Evolutionary conservation across 2,888 invertebrate genomes (phyloP), one percentile per base, ranked within the genome.

Genomic region (Torymus aiolomorphi): DNA sequence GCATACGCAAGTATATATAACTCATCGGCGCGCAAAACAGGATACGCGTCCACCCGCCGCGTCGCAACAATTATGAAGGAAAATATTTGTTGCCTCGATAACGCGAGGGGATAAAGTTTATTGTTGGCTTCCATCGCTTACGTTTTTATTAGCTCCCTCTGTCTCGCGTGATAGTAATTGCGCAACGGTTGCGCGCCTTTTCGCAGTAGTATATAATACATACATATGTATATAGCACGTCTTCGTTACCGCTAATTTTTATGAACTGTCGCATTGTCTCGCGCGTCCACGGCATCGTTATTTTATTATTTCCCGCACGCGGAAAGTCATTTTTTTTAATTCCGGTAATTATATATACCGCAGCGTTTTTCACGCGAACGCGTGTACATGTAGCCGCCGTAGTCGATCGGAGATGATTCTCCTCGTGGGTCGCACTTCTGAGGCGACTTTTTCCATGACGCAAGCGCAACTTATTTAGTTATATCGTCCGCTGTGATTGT

Each of bases 31-130:
- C 31, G 31, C 31, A 31, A 67, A 72, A 75, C 79, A 75, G 75
- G 71, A 75, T 75, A 54, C 51, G 42, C 13, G 2, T 8, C 5
- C 31, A 12, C 62, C 61, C 78, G 63, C 65, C 18, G 71, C 31
- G 31, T 31, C 31, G 31, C 31, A 71, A 57, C 59, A 78, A 78
- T 81, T 75, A 81, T 78, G 56, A 66, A 71, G 65, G 75, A 61
- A 81, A 81, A 81, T 78, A 75, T 81, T 81, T 66, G 78, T 49
- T 59, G 62, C 14, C 61, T 63, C 77, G 77, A 80, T 73, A 73
- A 70, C 63, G 20, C 51, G 51, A 52, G 77, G 54, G 77, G 70
- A 77, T 77, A 77, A 77, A 76, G 52, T 80, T 80, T 80, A 77
- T 74, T 80, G 76, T 76, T 65, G 49, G 70, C 61, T 74, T 80